Base-by-base conservation (phyloP, 2,888 invertebrate genomes). In the Mesorhabditis sp. region DNA sequence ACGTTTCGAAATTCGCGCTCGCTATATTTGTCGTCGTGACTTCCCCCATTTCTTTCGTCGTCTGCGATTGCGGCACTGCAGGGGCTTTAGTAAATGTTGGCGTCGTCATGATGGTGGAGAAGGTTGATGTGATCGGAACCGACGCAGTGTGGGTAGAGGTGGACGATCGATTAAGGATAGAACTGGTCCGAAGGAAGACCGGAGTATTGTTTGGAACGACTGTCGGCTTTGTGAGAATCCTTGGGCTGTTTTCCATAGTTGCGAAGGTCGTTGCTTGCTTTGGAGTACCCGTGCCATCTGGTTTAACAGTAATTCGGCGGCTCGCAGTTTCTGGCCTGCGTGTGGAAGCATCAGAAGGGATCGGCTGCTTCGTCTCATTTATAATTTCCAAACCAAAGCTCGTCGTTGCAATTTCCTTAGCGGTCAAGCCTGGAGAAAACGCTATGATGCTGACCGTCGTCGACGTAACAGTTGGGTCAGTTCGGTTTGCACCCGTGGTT, bases 361-460 rank as follows among this genome's bases (percentile, higher is more conserved):
- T 6, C 41, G 43, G 41, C 41, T 63, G 41, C 42, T 62, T 43
- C 28, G 69, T 70, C n/a, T 28, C 44, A 58, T 58, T 43, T 15
- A 71, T 62, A 50, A 72, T 70, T 65, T 67, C 70, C 15, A 70
- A 43, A 45, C 70, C 70, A n/a, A 44, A 43, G 42, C 64, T 45
- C 5, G 64, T 41, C 4, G 71, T 67, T 13, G 64, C 43, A n/a
- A 66, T 10, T 15, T 4, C n/a, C n/a, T n/a, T 15, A 44, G 43
- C 67, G 63, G 69, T 7, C 15, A 64, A 13, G 42, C 64, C 62
- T n/a, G 67, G 62, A 5, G 65, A 42, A 28, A 28, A 28, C 28
- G 28, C 28, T 28, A 28, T 28, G 28, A 28, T 28, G 28, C 28
- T 28, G 28, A 28, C 28, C 28, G 28, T 28, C 28, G 28, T 28